Conservation (phyloP, 2,113 vertebrate genomes). For the Poicephalus meyeri region DNA sequence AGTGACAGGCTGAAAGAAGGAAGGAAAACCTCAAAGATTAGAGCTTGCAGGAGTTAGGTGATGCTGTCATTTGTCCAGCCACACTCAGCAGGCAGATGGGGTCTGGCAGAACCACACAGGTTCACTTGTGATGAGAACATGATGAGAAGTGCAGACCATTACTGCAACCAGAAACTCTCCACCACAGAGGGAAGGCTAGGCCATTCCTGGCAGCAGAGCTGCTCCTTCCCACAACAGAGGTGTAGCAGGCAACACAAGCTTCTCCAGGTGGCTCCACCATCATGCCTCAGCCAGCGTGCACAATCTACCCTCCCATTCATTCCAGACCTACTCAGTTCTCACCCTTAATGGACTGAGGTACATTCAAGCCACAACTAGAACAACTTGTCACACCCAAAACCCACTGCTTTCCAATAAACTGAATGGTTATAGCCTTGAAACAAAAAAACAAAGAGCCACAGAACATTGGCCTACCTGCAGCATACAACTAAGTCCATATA, state of each 20-base stretch:
- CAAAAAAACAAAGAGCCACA: neutral
- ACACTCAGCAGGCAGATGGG: fast-evolving
- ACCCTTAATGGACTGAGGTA: neutral
- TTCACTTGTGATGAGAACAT: neutral
- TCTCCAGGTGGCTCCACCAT: neutral
- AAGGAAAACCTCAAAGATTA: neutral
- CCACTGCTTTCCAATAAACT: neutral
- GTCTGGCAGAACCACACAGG: fast-evolving
- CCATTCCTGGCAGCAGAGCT: neutral
- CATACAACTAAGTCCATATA: conserved; percentile 80
- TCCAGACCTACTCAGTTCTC: neutral
- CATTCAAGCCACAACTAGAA: neutral
- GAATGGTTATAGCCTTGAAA: neutral
- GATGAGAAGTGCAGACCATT: fast-evolving
- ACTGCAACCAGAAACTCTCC: neutral
- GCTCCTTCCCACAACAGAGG: neutral
- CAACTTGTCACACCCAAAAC: neutral
- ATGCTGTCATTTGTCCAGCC: neutral
- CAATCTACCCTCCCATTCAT: neutral
- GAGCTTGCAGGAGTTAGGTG: neutral
- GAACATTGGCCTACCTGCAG: conserved; percentile 68
- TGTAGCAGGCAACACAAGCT: fast-evolving
- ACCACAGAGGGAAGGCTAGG: neutral
- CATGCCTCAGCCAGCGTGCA: fast-evolving
- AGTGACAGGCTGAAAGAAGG: neutral